These are phyloP conservation scores for Potamarius usumacintae DNA, from an alignment of 2,113 vertebrate species.

Conservation along the genomic window DNA sequence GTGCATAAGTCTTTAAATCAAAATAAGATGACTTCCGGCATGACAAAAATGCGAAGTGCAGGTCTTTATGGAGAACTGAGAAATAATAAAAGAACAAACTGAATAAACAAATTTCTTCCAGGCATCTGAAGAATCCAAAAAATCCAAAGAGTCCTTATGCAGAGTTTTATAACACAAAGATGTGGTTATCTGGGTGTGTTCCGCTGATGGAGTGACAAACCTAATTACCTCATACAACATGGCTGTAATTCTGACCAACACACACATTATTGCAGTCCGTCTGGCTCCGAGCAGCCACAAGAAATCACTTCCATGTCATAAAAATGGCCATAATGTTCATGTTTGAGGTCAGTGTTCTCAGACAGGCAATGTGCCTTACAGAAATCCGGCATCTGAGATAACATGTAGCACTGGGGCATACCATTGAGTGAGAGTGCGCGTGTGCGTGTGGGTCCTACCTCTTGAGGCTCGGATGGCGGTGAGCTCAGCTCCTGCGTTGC, in stretches of 20 bases:
- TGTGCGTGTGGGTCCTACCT: slow-evolving; percentile 41
- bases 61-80: not conserved
- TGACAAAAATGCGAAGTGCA: not conserved
- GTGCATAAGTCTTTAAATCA: not conserved
- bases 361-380: not conserved
- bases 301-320: slow-evolving; percentile 15
- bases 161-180: not conserved
- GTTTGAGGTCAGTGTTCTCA: not conserved
- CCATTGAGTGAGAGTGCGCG: not conserved
- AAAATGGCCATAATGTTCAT: not conserved
- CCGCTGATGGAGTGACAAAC: not conserved
- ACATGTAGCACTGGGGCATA: not conserved
- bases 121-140: not conserved
- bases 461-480: slow-evolving; percentile 61
- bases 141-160: not conserved
- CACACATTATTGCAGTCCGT: not conserved
- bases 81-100: not conserved
- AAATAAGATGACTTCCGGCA: not conserved
- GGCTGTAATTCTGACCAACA: not conserved
- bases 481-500: slow-evolving; percentile 62
- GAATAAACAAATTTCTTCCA: not conserved
- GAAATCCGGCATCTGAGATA: slow-evolving; percentile 6
- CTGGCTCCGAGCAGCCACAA: not conserved
- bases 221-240: not conserved
- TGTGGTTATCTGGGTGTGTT: not conserved